phyloP scores from a whole-genome alignment of 2,797 vertebrate genomes.

The Falco cherrug region DNA sequence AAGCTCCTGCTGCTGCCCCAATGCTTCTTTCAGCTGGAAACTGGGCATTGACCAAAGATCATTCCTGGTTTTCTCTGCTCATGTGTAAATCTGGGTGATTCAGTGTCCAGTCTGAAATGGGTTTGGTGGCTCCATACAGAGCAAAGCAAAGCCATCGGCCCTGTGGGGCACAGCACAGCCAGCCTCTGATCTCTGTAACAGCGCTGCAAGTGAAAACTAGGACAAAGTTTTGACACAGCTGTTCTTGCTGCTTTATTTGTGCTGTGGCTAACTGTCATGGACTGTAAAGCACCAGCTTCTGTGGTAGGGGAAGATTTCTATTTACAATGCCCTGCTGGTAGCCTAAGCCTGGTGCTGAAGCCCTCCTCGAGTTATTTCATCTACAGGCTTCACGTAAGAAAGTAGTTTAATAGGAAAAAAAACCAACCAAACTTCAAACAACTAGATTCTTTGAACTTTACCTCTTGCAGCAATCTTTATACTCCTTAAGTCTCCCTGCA shows the following conservation, averaged over 20 bases:
- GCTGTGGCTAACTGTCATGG: background rate
- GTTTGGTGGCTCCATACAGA: background rate
- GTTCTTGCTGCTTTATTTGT: background rate
- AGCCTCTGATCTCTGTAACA: background rate
- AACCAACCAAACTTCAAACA: background rate
- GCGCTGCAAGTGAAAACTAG: background rate
- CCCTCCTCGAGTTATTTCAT: background rate
- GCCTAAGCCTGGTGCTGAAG: background rate
- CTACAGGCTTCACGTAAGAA: background rate
- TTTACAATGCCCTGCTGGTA: background rate
- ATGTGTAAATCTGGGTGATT: background rate
- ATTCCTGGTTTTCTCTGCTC: background rate
- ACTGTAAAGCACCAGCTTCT: background rate
- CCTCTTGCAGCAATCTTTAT: background rate
- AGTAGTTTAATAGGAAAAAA: background rate
- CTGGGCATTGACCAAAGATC: background rate
- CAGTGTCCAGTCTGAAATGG: background rate
- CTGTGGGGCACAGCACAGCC: background rate
- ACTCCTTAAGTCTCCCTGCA: background rate
- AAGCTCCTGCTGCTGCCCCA: background rate
- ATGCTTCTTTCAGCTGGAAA: background rate
- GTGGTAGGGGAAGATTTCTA: background rate
- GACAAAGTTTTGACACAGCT: background rate
- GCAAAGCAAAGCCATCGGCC: background rate
- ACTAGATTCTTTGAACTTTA: constrained; percentile 21